Percentiles rank a stretch among this genome's conserved stretches.
phyloP scores from a whole-genome alignment of 1,140 invertebrate species.

The Nymphalis io region DNA sequence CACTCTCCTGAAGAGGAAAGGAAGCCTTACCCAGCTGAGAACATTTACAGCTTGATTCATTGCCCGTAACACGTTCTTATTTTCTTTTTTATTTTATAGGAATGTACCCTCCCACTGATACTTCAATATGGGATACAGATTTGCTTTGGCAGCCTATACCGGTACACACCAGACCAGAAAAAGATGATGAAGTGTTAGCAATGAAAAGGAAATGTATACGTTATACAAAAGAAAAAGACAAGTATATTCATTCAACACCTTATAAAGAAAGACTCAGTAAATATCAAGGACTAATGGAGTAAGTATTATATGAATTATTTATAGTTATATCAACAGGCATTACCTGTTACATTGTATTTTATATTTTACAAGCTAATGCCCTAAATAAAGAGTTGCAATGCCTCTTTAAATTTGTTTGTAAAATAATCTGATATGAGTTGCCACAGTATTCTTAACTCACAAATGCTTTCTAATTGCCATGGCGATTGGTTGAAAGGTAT shows the following conservation, averaged over 20 bases:
- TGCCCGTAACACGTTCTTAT: background rate
- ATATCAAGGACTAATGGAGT: slow-evolving; percentile 84
- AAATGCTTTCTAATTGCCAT: too few species aligned
- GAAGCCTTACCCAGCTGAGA: too few species aligned
- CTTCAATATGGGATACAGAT: slow-evolving; percentile 85
- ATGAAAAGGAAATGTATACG: slow-evolving; percentile 85
- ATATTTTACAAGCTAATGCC: background rate
- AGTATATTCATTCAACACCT: slow-evolving; percentile 81
- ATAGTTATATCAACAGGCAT: too few species aligned
- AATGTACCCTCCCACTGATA: slow-evolving; percentile 84
- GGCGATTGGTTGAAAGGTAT: too few species aligned
- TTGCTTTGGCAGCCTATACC: slow-evolving; percentile 95
- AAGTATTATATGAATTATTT: slow-evolving; percentile 46
- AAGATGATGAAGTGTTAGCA: slow-evolving; percentile 84
- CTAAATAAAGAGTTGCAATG: too few species aligned
- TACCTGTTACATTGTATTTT: background rate
- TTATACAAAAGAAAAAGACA: slow-evolving; percentile 82
- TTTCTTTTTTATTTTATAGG: slow-evolving; percentile 40
- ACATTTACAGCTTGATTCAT: too few species aligned
- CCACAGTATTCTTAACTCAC: too few species aligned
- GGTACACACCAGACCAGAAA: slow-evolving; percentile 88
- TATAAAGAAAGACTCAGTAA: slow-evolving; percentile 82
- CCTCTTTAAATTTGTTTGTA: too few species aligned
- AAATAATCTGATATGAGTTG: too few species aligned
- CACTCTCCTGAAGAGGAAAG: too few species aligned